Evolutionary conservation across 2,113 vertebrate genomes (phyloP).

Genomic region (Amphiprion percula): DNA sequence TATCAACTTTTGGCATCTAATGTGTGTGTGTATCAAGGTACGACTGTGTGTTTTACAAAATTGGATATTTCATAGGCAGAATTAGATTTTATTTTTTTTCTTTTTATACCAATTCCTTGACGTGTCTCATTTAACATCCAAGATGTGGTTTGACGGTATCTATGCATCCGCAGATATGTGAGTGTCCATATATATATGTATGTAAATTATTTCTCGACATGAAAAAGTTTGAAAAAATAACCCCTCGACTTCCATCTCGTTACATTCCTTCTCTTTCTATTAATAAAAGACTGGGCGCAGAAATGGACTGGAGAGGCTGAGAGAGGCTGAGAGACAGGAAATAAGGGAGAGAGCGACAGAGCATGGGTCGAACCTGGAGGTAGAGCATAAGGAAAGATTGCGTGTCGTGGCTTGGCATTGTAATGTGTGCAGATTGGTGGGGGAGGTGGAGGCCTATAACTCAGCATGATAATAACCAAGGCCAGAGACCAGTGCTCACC

Average conservation of each 20-base stretch:
- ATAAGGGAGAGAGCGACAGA: background rate
- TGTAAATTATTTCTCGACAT: background rate
- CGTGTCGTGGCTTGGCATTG: slow-evolving; percentile 59
- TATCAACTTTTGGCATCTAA: too few relatives aligned
- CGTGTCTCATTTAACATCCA: too few relatives aligned
- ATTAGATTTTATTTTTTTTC: too few relatives aligned
- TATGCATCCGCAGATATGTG: too few relatives aligned
- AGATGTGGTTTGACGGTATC: too few relatives aligned
- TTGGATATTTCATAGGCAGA: too few relatives aligned
- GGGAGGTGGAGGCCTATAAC: slow-evolving; percentile 63
- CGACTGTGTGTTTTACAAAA: too few relatives aligned
- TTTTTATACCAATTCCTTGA: too few relatives aligned
- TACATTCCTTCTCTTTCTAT: slow-evolving; percentile 8
- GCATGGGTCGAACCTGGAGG: slow-evolving; percentile 1
- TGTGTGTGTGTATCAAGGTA: too few relatives aligned
- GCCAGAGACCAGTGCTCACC: slow-evolving; percentile 70
- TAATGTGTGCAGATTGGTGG: slow-evolving; percentile 72
- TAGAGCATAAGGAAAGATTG: slow-evolving; percentile 56
- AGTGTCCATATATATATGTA: too few relatives aligned
- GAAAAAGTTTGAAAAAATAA: too few relatives aligned
- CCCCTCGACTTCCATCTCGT: background rate
- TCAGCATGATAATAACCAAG: slow-evolving; percentile 68
- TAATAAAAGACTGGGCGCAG: slow-evolving; percentile 8
- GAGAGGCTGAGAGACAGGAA: background rate
- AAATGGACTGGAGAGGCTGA: background rate